A percentile compares a stretch with the other conserved stretches of the same genome.
These are phyloP conservation scores for Herpetotheres cachinnans DNA, from an alignment of 2,113 vertebrate species.

Conservation along the genomic window DNA sequence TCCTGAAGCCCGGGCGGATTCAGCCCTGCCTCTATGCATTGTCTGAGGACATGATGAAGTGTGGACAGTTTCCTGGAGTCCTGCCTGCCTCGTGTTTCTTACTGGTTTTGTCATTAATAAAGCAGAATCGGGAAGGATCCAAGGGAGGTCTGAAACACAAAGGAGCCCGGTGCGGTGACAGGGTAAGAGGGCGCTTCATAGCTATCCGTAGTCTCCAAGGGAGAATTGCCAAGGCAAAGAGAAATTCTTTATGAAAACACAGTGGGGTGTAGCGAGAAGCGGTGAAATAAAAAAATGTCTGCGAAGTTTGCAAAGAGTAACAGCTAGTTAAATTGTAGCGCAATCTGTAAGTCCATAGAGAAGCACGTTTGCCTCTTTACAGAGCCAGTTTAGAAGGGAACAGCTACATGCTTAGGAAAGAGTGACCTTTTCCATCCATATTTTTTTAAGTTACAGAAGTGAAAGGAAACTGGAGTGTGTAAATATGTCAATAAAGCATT, in stretches of 20 bases:
- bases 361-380: background rate
- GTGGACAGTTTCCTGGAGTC: conserved; percentile 10
- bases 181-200: background rate
- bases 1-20: background rate
- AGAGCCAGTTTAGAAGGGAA: background rate
- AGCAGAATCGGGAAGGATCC: background rate
- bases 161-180: background rate
- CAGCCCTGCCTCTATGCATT: background rate
- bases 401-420: background rate
- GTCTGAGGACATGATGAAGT: background rate
- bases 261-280: background rate
- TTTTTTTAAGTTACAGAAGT: background rate
- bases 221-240: background rate
- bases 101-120: background rate
- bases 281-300: background rate
- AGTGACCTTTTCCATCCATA: background rate
- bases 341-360: background rate
- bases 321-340: background rate
- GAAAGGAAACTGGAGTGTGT: background rate
- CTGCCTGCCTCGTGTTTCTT: background rate
- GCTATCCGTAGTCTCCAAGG: background rate
- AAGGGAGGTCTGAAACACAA: conserved; percentile 6
- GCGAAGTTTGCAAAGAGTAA: background rate
- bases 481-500: background rate
- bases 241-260: background rate